Evolutionary conservation across 2,888 invertebrate genomes (phyloP), one percentile per base, ranked within the genome.

Genomic region (Patella ulyssiponensis): DNA sequence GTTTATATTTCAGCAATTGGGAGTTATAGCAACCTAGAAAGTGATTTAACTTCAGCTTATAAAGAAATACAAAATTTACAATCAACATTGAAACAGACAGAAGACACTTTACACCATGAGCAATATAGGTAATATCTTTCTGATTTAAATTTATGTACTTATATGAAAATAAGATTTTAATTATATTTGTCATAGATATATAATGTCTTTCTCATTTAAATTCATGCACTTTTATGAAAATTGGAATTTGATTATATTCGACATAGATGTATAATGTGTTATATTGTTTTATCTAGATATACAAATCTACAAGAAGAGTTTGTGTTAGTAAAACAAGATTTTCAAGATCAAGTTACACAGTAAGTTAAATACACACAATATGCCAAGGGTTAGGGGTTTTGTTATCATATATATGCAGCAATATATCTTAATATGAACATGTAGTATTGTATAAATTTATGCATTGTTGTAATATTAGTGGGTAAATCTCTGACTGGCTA

Each of bases 341-440:
- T 74, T 20, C 23, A 56, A 51, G 14, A 64, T 64, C 58, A 74
- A 44, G 51, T 64, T 17, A 51, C 54, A 27, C 74, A 74, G 74
- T 74, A n/a, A 74, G 74, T 74, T 11, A 27, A 33, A 5, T 20
- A 44, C 17, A 20, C 15, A 9, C 5, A 27, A 3, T 56, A 56
- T 56, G 15, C 23, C 64, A 64, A 15, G n/a, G 44, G 7, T 44
- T 44, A 44, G 0, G 9, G n/a, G n/a, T n/a, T n/a, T n/a, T n/a
- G n/a, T n/a, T n/a, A n/a, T n/a, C n/a, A 44, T 44, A 9, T 44
- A 44, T 44, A 44, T 7, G 3, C 0, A 7, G 9, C 0, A 44
- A 44, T 44, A 33, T 33, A 33, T 33, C 33, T 33, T 33, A 5
- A 33, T 33, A 4, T 5, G 33, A 33, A 33, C 33, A 33, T 5